Evolutionary conservation across 2,888 invertebrate species (phyloP).

Genomic region (Drosophila pseudotalamancana): DNA sequence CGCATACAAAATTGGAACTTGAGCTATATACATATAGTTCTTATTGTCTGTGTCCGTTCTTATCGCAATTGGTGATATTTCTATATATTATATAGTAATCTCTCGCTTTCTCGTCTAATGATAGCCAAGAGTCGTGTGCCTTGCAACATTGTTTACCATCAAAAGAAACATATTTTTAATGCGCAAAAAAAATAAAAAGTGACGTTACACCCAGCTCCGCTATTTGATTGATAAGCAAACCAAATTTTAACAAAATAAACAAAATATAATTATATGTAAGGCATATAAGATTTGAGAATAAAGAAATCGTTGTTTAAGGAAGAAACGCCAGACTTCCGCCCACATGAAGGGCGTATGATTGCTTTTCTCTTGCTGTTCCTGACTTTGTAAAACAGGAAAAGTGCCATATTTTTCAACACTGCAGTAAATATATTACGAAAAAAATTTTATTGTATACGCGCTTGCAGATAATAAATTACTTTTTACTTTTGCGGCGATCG

Average conservation of each 20-base stretch:
- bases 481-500: neutral
- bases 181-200: slow-evolving; percentile 41
- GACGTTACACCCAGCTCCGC: slow-evolving; percentile 32
- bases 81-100: neutral
- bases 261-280: neutral
- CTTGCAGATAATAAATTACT: slow-evolving; percentile 25
- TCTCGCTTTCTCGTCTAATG: neutral
- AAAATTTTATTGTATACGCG: slow-evolving; percentile 5
- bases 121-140: slow-evolving; percentile 28
- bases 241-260: slow-evolving; percentile 4
- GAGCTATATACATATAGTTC: slow-evolving; percentile 13
- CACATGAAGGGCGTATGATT: slow-evolving; percentile 38
- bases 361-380: slow-evolving; percentile 27
- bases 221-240: slow-evolving; percentile 37
- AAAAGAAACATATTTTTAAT: slow-evolving; percentile 7
- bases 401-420: slow-evolving; percentile 9
- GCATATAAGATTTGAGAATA: slow-evolving; percentile 15
- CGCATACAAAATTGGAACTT: slow-evolving; percentile 53
- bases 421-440: slow-evolving; percentile 27
- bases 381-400: slow-evolving; percentile 45
- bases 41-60: slow-evolving; percentile 6
- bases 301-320: slow-evolving; percentile 47
- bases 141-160: slow-evolving; percentile 15
- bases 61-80: slow-evolving; percentile 16
- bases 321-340: slow-evolving; percentile 44